phyloP scores from a whole-genome alignment of 2,797 vertebrate genomes.

The Macrochelys suwanniensis region DNA sequence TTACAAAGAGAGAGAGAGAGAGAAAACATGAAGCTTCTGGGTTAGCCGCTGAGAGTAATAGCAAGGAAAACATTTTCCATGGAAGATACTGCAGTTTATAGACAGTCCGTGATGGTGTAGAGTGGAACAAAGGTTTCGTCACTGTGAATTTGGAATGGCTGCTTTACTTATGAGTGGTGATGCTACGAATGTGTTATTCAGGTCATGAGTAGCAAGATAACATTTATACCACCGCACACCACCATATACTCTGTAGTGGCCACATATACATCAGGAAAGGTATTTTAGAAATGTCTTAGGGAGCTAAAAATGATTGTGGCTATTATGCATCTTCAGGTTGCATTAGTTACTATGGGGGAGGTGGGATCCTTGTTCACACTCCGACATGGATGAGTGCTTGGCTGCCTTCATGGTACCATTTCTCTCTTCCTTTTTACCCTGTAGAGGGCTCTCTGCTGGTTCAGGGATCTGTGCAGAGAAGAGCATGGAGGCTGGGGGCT shows the following conservation, averaged over 20 bases:
- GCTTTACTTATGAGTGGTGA: neutral
- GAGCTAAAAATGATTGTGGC: neutral
- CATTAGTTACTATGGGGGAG: neutral
- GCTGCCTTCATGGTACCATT: neutral
- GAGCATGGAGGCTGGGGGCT: neutral
- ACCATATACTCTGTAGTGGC: neutral
- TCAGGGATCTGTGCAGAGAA: neutral
- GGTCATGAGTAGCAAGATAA: neutral
- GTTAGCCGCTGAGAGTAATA: neutral
- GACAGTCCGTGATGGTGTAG: fast-evolving
- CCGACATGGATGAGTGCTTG: neutral
- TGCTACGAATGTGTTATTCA: neutral
- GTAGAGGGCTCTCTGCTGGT: neutral
- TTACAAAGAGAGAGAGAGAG: fast-evolving
- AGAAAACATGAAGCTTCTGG: neutral
- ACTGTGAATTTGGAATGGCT: neutral
- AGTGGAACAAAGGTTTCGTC: neutral
- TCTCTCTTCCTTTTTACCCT: neutral
- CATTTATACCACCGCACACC: neutral
- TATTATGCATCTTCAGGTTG: neutral
- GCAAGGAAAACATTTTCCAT: fast-evolving
- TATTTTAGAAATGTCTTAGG: neutral
- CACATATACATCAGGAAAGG: neutral
- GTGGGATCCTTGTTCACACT: neutral
- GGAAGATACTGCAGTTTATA: fast-evolving